phyloP scores from a whole-genome alignment of 2,888 invertebrate species.

The Lasioglossum calceatum region DNA sequence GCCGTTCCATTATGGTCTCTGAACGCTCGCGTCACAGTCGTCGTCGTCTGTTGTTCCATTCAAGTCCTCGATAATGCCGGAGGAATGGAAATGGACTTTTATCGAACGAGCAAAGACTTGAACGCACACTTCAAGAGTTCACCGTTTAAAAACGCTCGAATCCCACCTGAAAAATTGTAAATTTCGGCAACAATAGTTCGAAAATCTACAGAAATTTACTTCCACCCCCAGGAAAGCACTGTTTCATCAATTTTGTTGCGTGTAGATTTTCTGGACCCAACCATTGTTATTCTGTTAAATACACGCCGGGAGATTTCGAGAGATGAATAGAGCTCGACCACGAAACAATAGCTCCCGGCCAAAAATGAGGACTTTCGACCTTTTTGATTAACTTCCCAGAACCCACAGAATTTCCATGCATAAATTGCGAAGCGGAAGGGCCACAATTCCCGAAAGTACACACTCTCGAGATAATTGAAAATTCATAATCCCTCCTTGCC shows the following conservation, averaged over 20 bases:
- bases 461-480: constrained; percentile 19
- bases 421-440: background rate
- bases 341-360: background rate
- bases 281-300: background rate
- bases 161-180: background rate
- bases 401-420: background rate
- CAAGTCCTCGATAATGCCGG: constrained; percentile 13
- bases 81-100: constrained; percentile 20
- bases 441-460: constrained; percentile 3
- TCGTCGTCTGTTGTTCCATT: constrained; percentile 40
- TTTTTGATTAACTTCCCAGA: constrained; percentile 1
- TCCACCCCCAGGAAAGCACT: background rate
- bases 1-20: constrained; percentile 45
- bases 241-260: background rate
- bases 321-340: background rate
- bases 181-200: background rate
- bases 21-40: constrained; percentile 9
- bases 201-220: background rate
- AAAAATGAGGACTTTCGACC: background rate
- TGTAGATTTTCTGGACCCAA: background rate
- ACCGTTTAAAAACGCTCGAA: constrained; percentile 4
- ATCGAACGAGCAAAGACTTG: background rate
- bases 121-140: background rate
- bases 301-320: background rate
- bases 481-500: constrained; percentile 10